Evolutionary conservation across 1,140 invertebrate species (phyloP), one percentile per base, ranked within the genome.

Genomic region (Drosophila erecta): DNA sequence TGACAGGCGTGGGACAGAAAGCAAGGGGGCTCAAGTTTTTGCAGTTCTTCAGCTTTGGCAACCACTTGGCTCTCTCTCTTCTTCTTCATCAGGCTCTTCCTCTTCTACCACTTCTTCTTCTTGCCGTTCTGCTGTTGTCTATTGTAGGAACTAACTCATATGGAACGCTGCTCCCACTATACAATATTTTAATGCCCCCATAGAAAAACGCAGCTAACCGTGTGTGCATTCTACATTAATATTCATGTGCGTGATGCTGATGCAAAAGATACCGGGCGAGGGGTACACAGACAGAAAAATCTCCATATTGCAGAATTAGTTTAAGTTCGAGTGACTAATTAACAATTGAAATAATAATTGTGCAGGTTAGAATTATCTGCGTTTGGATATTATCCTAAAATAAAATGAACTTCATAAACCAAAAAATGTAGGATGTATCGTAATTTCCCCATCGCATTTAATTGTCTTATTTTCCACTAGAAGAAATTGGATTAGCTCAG

Each of bases 201-300:
- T 89, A 79, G 83, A 81, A 86, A 87, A 86, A 87, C 71, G 79
- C 79, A 89, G 76, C 84, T 87, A 89, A 83, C 83, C 83, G 75
- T 87, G 83, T 86, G 79, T 89, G 84, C 84, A 83, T 89, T 87
- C 81, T 79, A 62, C 83, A 87, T 87, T 87, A 87, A 87, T 87
- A 87, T 87, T 89, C 83, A 87, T 89, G 84, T 76, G 59, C 61
- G 62, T 72, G 56, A 66, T 76, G 72, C 72, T 76, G 72, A 76
- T 74, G 70, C 53, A n/a, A 66, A 35, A 65, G 64, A 67, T 67
- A 67, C 59, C 15, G 22, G 27, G 15, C 4, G 4, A 30, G 20
- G 20, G 41, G 47, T 20, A 30, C 37, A 55, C 44, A 14, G 2
- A 7, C 0, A 17, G 27, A 27, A 66, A 43, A 7, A 10, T 12